These are phyloP conservation scores for Trachops cirrhosus DNA, from an alignment of 2,797 vertebrate genomes.

Conservation along the genomic window DNA sequence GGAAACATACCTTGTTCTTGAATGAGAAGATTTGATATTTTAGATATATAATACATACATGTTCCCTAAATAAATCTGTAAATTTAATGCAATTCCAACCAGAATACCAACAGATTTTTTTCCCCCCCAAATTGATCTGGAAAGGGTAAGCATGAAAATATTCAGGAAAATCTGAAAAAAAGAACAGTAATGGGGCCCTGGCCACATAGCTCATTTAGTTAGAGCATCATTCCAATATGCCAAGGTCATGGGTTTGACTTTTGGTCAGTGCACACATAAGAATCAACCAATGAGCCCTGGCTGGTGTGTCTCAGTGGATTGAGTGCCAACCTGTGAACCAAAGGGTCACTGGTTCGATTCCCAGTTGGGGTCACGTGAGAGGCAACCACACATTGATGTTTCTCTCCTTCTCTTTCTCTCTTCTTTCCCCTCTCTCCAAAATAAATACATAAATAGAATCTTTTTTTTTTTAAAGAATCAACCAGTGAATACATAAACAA, in stretches of 20 bases:
- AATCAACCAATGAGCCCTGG: not conserved
- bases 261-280: not conserved
- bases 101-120: not conserved
- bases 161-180: not conserved
- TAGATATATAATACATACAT: not conserved
- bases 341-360: too few relatives aligned
- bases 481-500: not conserved
- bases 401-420: too few relatives aligned
- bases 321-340: too few relatives aligned
- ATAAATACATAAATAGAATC: too few relatives aligned
- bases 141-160: not conserved
- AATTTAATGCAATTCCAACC: not conserved
- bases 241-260: not conserved
- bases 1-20: not conserved
- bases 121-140: not conserved
- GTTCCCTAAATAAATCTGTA: not conserved
- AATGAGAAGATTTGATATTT: not conserved
- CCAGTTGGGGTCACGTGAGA: too few relatives aligned
- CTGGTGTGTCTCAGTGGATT: too few relatives aligned
- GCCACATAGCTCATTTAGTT: not conserved
- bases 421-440: too few relatives aligned
- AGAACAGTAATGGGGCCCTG: not conserved
- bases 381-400: too few relatives aligned
- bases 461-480: not conserved
- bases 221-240: not conserved